Percentiles rank a stretch among this genome's conserved stretches.
phyloP scores from a whole-genome alignment of 2,888 invertebrate genomes.

The Ceriagrion tenellum region DNA sequence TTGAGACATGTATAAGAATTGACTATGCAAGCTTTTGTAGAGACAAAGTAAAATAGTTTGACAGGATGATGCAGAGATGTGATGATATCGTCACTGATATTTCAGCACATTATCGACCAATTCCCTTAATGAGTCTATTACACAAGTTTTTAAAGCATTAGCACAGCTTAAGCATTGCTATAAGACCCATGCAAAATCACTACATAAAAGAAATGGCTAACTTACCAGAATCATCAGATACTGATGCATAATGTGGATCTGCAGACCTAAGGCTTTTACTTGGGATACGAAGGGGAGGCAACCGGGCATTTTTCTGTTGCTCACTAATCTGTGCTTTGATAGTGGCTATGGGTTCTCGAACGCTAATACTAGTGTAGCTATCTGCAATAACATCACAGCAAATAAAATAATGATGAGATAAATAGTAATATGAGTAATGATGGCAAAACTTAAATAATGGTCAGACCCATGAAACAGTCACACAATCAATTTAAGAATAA shows the following conservation, averaged over 20 bases:
- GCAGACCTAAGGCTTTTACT: conserved; percentile 72
- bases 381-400: conserved; percentile 80
- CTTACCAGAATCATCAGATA: conserved; percentile 93
- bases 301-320: conserved; percentile 68
- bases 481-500: too few species aligned
- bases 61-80: too few species aligned
- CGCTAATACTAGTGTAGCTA: conserved; percentile 95
- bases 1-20: too few species aligned
- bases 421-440: background rate
- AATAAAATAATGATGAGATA: background rate
- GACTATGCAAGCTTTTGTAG: too few species aligned
- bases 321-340: conserved; percentile 83
- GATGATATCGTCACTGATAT: too few species aligned
- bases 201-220: conserved; percentile 63
- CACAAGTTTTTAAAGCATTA: background rate
- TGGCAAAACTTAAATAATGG: background rate
- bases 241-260: conserved; percentile 92
- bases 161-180: background rate
- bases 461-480: too few species aligned
- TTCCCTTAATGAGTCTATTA: background rate
- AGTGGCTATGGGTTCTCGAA: conserved; percentile 91
- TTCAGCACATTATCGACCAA: too few species aligned
- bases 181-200: background rate
- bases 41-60: too few species aligned
- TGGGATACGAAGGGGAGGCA: conserved; percentile 35